A percentile compares a stretch with the other conserved stretches of the same genome.
Conservation (phyloP, 1,140 invertebrate species). For the Drosophila oshimai region DNA sequence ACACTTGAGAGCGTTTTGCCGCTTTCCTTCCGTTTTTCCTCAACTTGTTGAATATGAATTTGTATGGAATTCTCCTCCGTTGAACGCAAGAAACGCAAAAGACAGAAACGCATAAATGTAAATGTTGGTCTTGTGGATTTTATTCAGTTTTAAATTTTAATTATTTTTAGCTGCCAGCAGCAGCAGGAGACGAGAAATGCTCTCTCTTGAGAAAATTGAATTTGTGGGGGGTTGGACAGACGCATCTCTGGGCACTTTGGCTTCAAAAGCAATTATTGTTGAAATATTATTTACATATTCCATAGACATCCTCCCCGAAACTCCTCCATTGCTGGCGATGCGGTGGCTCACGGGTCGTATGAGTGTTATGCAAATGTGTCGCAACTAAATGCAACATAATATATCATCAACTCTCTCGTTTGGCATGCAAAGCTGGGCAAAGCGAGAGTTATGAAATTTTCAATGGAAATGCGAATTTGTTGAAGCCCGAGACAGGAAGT, state of each 20-base stretch:
- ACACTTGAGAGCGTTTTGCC: conserved; percentile 39
- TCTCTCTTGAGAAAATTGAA: conserved; percentile 47
- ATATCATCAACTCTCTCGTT: conserved; percentile 30
- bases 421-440: conserved; percentile 29
- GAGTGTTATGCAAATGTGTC: conserved; percentile 66
- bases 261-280: conserved; percentile 73
- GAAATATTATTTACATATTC: conserved; percentile 72
- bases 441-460: conserved; percentile 45
- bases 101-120: conserved; percentile 67
- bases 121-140: conserved; percentile 73
- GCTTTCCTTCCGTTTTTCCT: conserved; percentile 29
- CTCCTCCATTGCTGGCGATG: neutral
- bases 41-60: conserved; percentile 72
- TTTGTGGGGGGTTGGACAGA: conserved; percentile 28
- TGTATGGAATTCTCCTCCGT: conserved; percentile 53
- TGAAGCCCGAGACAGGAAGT: neutral
- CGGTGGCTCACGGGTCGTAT: conserved; percentile 49
- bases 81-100: conserved; percentile 8
- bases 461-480: neutral
- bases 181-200: neutral
- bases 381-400: conserved; percentile 61
- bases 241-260: conserved; percentile 40
- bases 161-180: conserved; percentile 59
- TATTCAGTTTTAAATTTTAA: conserved; percentile 72
- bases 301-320: neutral